A percentile compares a stretch with the other conserved stretches of the same genome.
Conservation (phyloP, 2,888 invertebrate genomes). For the Ommatoiulus sabulosus region DNA sequence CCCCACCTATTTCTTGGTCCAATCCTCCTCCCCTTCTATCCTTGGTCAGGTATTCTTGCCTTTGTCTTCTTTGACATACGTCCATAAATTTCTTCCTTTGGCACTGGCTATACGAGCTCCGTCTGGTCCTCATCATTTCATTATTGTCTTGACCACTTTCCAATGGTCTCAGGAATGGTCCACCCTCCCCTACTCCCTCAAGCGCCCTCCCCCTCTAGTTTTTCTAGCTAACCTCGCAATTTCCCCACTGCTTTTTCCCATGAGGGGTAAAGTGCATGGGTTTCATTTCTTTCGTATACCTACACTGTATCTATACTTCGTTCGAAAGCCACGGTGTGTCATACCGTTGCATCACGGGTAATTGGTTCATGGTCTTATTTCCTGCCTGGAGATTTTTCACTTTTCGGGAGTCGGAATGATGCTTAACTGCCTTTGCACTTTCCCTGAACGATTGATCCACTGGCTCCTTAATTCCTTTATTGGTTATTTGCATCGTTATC, state of each 20-base stretch:
- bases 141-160: slow-evolving; percentile 34
- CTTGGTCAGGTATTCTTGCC: slow-evolving; percentile 4
- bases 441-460: background rate
- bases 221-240: background rate
- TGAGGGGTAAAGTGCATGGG: background rate
- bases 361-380: background rate
- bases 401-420: slow-evolving; percentile 6
- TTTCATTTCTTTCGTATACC: background rate
- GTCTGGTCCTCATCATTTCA: slow-evolving; percentile 28
- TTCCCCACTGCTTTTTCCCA: slow-evolving; percentile 4
- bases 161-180: slow-evolving; percentile 17
- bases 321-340: background rate
- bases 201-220: slow-evolving; percentile 5
- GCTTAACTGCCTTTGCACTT: background rate
- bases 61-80: slow-evolving; percentile 10
- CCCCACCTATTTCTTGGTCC: background rate
- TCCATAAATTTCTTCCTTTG: slow-evolving; percentile 22
- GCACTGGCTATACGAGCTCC: slow-evolving; percentile 1
- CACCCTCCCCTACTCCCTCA: slow-evolving; percentile 27
- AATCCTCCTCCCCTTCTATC: background rate
- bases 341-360: background rate
- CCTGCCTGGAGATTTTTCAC: background rate
- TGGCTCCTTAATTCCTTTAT: background rate
- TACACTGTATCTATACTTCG: background rate
- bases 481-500: background rate